phyloP scores from a whole-genome alignment of 2,888 invertebrate genomes.

The Dugesia japonica region DNA sequence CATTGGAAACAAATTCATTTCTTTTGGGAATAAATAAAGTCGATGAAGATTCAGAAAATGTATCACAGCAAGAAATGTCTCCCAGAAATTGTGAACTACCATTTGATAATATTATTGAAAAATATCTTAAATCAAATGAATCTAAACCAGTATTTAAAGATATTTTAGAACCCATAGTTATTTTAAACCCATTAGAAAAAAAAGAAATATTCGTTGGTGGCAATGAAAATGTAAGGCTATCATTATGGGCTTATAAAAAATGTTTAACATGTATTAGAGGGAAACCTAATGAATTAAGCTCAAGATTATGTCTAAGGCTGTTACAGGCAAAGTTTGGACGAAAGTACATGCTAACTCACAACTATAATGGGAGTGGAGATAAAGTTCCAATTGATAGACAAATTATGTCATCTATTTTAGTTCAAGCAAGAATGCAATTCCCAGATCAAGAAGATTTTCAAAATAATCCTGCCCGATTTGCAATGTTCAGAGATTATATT shows the following conservation, averaged over 20 bases:
- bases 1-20: not conserved
- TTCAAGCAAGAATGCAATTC: slow-evolving; percentile 32
- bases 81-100: not conserved
- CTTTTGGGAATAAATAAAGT: not conserved
- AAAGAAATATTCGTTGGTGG: slow-evolving; percentile 31
- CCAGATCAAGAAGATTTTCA: slow-evolving; percentile 24
- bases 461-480: slow-evolving; percentile 16
- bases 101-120: not conserved
- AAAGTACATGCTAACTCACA: slow-evolving; percentile 32
- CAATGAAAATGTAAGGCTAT: slow-evolving; percentile 20
- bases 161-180: slow-evolving; percentile 20
- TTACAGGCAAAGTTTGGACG: slow-evolving; percentile 24
- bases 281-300: slow-evolving; percentile 24
- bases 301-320: slow-evolving; percentile 26
- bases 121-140: not conserved
- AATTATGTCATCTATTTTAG: slow-evolving; percentile 23
- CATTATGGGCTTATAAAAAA: slow-evolving; percentile 31
- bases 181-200: slow-evolving; percentile 1
- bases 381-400: slow-evolving; percentile 31
- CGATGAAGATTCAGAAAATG: not conserved
- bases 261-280: slow-evolving; percentile 23
- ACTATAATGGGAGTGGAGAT: slow-evolving; percentile 31
- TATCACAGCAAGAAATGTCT: not conserved
- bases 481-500: slow-evolving; percentile 32
- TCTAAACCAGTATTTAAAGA: not conserved